phyloP scores from a whole-genome alignment of 2,888 invertebrate species.

The Dromius quadrimaculatus region DNA sequence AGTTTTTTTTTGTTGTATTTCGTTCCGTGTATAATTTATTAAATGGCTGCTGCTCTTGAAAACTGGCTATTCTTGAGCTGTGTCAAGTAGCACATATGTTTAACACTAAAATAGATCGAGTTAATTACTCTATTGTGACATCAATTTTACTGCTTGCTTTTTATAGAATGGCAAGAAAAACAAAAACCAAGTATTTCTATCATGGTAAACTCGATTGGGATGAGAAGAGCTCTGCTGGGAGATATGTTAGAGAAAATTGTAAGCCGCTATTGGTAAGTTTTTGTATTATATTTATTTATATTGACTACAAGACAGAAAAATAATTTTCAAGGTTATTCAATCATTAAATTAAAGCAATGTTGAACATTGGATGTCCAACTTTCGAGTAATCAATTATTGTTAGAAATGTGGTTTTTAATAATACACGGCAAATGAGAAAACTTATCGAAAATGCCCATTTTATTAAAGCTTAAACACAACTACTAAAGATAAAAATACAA shows the following conservation, averaged over 20 bases:
- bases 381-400: too few species aligned
- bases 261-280: constrained; percentile 89
- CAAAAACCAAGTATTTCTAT: constrained; percentile 98
- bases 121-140: constrained; percentile 8
- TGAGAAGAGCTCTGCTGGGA: constrained; percentile 94
- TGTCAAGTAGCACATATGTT: constrained; percentile 18
- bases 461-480: too few species aligned
- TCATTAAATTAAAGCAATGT: too few species aligned
- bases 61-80: constrained; percentile 41
- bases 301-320: background rate
- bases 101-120: constrained; percentile 16
- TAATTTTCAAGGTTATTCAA: too few species aligned
- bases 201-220: constrained; percentile 99
- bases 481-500: too few species aligned
- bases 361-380: too few species aligned
- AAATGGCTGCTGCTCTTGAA: constrained; percentile 49
- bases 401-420: too few species aligned
- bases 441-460: too few species aligned
- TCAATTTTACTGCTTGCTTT: constrained; percentile 39
- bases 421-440: too few species aligned
- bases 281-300: background rate
- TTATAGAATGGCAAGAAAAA: constrained; percentile 87
- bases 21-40: constrained; percentile 38
- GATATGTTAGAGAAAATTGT: constrained; percentile 98
- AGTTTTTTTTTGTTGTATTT: constrained; percentile 58